Conservation (phyloP, 2,113 vertebrate genomes). For the Sapajus apella region DNA sequence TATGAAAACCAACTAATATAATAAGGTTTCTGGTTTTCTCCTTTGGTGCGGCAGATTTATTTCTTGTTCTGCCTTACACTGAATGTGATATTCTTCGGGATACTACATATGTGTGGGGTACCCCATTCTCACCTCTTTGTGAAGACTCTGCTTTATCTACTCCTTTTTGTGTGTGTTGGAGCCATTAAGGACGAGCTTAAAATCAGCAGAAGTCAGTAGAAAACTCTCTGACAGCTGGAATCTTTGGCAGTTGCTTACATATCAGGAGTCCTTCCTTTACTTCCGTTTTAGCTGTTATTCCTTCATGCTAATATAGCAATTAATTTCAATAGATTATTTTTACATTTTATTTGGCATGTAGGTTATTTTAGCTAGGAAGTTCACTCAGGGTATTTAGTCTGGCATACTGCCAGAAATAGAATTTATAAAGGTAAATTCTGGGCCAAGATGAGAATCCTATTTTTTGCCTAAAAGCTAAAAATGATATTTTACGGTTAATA, state of each 20-base stretch:
- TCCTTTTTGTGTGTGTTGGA: not conserved
- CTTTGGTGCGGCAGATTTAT: not conserved
- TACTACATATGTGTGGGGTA: not conserved
- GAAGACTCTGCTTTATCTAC: not conserved
- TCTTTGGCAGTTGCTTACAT: not conserved
- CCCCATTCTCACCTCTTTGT: not conserved
- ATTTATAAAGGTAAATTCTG: not conserved
- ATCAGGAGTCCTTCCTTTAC: not conserved
- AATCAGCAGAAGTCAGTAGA: not conserved
- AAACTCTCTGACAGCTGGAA: not conserved
- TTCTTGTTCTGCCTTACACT: not conserved
- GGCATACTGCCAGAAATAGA: not conserved
- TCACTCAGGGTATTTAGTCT: not conserved
- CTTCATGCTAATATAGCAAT: not conserved
- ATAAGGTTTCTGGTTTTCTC: not conserved
- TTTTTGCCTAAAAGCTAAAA: slow-evolving; percentile 3
- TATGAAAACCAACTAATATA: no score
- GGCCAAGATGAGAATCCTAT: not conserved
- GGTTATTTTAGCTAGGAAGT: not conserved
- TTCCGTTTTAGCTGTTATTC: not conserved
- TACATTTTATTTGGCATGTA: not conserved
- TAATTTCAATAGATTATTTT: slow-evolving; percentile 23
- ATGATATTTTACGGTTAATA: not conserved
- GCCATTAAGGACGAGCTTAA: not conserved
- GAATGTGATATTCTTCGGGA: not conserved